Base-by-base conservation (phyloP, 2,888 invertebrate species). In the Chrysopilus asiliformis region DNA sequence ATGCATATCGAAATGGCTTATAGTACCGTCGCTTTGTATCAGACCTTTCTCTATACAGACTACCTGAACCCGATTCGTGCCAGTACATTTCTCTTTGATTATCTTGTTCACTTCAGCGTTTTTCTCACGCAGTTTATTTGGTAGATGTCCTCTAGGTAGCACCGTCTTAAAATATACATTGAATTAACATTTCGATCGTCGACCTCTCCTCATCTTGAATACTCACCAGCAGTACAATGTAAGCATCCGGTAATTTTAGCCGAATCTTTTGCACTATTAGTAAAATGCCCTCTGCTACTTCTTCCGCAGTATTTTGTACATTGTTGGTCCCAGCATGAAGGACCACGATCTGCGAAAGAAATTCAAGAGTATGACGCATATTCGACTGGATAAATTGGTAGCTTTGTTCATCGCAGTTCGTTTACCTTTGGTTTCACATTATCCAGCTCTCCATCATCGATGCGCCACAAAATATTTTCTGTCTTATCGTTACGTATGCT, bases 271-370 rank as follows among this genome's bases (percentile, higher is more conserved):
- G 67, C 38, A 86, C 73, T 52, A 89, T 80, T 64, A 78, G 78
- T 53, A 79, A 54, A 44, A 93, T 79, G 13, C 89, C 91, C 49
- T 79, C 82, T 39, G 75, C 71, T 33, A 90, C 75, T 65, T 90
- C 74, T 49, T 82, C 79, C n/a, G 86, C 72, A 20, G 77, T 71
- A 58, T 86, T 74, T 34, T 71, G 71, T 56, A 82, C 72, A 67
- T 93, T 91, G 60, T 89, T 90, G 41, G 90, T 89, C 41, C 93
- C 91, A 44, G 84, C 81, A 60, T 84, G 76, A 34, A 93, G 64
- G 38, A 90, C 86, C 50, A 90, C 76, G 17, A 82, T 82, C 85
- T 87, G 56, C 18, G 36, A 36, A 27, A 16, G n/a, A n/a, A n/a
- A n/a, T n/a, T n/a, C n/a, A n/a, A n/a, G n/a, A n/a, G n/a, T 22